phyloP scores from a whole-genome alignment of 2,888 invertebrate species.

The Melanargia galathea region DNA sequence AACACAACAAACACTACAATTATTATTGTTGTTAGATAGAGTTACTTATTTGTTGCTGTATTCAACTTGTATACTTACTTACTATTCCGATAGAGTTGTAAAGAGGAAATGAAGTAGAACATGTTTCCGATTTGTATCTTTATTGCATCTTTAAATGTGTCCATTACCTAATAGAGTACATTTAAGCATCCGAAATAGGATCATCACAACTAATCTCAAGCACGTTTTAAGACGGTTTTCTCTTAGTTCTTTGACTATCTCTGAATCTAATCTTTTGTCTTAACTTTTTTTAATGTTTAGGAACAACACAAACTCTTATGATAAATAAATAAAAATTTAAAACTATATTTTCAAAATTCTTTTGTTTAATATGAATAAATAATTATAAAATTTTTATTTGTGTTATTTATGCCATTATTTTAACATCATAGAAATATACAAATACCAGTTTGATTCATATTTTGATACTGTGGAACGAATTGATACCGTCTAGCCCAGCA shows the following conservation, averaged over 20 bases:
- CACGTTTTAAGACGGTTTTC: conserved; percentile 50
- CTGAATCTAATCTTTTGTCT: background rate
- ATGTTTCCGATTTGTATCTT: conserved; percentile 30
- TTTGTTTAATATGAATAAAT: too few relatives aligned
- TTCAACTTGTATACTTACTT: background rate
- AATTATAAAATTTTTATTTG: too few relatives aligned
- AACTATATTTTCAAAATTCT: too few relatives aligned
- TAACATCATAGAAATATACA: too few relatives aligned
- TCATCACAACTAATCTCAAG: conserved; percentile 46
- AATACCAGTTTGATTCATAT: too few relatives aligned
- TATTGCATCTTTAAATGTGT: conserved; percentile 23
- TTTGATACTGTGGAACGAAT: too few relatives aligned
- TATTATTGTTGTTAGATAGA: background rate
- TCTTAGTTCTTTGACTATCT: conserved; percentile 36
- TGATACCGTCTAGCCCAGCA: too few relatives aligned
- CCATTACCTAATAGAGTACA: conserved; percentile 35
- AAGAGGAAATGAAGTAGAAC: conserved; percentile 20
- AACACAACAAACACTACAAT: too few relatives aligned
- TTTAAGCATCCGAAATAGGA: conserved; percentile 38
- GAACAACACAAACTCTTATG: background rate
- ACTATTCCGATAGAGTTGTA: conserved; percentile 14
- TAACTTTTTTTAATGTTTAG: background rate
- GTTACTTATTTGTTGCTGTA: background rate
- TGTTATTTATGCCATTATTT: too few relatives aligned
- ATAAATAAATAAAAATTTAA: too few relatives aligned